Percentiles rank a stretch among this genome's conserved stretches.
Evolutionary conservation across 2,797 vertebrate genomes (phyloP).

Genomic region (Lepidocolaptes lacrymiger): DNA sequence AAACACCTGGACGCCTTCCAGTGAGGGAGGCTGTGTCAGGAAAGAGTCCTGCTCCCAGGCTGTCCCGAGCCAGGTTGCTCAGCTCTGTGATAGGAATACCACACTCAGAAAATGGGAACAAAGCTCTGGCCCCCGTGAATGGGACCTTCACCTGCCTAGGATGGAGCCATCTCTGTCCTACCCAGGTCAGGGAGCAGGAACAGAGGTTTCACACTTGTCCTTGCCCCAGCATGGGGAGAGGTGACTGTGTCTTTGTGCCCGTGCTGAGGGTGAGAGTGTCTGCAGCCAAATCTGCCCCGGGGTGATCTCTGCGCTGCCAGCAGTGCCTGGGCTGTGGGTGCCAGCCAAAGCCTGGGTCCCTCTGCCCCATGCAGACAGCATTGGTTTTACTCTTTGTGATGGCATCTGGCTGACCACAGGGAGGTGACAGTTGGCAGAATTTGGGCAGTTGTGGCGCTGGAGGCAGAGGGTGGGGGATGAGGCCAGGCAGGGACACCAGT

Average conservation of each 20-base stretch:
- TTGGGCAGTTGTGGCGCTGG: background rate
- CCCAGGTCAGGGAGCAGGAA: background rate
- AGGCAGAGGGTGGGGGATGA: background rate
- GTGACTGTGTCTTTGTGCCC: accelerated
- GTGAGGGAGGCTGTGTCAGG: background rate
- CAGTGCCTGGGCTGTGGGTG: background rate
- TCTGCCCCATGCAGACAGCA: background rate
- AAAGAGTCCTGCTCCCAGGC: background rate
- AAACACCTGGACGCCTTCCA: background rate
- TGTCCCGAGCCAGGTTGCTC: background rate
- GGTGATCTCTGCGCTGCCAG: background rate
- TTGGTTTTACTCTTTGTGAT: background rate
- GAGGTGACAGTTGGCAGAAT: background rate
- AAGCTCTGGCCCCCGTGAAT: background rate
- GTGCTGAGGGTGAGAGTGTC: accelerated
- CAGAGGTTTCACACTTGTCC: background rate
- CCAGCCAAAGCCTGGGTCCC: background rate
- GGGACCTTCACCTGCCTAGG: background rate
- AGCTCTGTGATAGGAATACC: background rate
- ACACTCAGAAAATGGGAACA: background rate
- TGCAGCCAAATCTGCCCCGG: background rate
- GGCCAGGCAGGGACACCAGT: background rate
- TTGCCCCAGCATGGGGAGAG: background rate
- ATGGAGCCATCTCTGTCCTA: background rate
- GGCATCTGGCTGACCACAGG: background rate